Evolutionary conservation across 2,113 vertebrate genomes (phyloP).

Genomic region (Ramphastos sulfuratus): DNA sequence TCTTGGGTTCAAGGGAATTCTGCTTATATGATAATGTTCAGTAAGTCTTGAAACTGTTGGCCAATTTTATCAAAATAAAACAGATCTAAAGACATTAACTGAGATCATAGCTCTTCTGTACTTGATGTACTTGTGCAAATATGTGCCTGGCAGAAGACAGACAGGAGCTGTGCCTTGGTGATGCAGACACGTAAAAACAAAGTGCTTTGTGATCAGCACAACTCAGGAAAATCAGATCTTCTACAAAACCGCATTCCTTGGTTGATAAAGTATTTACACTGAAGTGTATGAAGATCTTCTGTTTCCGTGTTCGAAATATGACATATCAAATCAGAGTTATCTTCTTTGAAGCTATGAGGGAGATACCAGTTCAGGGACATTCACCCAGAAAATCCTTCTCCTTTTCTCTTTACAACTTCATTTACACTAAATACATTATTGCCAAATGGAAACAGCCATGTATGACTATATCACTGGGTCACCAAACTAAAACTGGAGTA

Average conservation of each 20-base stretch:
- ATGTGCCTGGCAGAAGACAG: not conserved
- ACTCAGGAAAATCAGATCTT: not conserved
- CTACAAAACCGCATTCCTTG: not conserved
- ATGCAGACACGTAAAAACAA: constrained; percentile 20
- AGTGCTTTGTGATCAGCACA: not conserved
- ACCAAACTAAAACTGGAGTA: not conserved
- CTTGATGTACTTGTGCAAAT: not conserved
- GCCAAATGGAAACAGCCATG: not conserved
- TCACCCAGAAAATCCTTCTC: not conserved
- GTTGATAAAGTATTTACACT: not conserved
- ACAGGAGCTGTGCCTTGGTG: not conserved
- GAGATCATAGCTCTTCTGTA: not conserved
- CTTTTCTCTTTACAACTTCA: not conserved
- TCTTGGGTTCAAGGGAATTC: not conserved
- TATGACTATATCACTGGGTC: not conserved
- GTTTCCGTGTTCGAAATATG: not conserved
- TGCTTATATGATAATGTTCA: not conserved
- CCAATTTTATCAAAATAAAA: constrained; percentile 13
- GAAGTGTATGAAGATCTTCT: not conserved
- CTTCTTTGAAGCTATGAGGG: not conserved
- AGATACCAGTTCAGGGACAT: not conserved
- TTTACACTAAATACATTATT: not conserved
- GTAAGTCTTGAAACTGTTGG: not conserved
- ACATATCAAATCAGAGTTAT: not conserved
- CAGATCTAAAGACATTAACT: not conserved